Evolutionary conservation across 2,888 invertebrate genomes (phyloP), one percentile per base, ranked within the genome.

Genomic region (Limenitis camilla): DNA sequence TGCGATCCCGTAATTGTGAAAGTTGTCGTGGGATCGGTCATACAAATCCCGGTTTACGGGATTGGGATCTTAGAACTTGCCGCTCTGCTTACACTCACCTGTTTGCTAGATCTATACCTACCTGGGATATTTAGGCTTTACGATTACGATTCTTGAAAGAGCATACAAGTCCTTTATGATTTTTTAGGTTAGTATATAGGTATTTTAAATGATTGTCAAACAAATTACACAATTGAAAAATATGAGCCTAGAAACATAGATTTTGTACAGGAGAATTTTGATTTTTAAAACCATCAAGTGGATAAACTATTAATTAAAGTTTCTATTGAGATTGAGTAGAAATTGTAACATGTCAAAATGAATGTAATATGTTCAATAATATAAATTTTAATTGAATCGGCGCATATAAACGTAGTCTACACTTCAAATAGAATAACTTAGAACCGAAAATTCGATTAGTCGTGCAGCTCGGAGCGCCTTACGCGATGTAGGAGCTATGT

Each of bases 361-460:
- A 19, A 19, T 19, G 19, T 19, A n/a, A n/a, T 19, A 19, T 19
- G 19, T 19, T 19, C 19, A 19, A 19, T 19, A 19, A 19, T 19
- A 19, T 19, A 19, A 19, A 19, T 19, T 19, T 19, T 19, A 19
- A 11, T n/a, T 32, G 3, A 33, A 27, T 27, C 67, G 68, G 59
- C 9, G 5, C 7, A 4, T 61, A 53, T 70, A 72, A 76, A 69
- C 27, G 57, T 46, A 48, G 66, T 74, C 61, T 60, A 59, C 63
- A 62, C 69, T 71, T 73, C 74, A 76, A 78, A 76, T 74, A 75
- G 80, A 79, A 80, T 80, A 81, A 81, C 77, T 81, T 78, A 70
- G 72, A 74, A 71, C 70, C 69, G 75, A 72, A 73, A 81, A 82
- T 79, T 82, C 74, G 76, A 81, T 82, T 81, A 80, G 78, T 74